phyloP scores from a whole-genome alignment of 2,797 vertebrate genomes.

The Hoplostethus atlanticus region DNA sequence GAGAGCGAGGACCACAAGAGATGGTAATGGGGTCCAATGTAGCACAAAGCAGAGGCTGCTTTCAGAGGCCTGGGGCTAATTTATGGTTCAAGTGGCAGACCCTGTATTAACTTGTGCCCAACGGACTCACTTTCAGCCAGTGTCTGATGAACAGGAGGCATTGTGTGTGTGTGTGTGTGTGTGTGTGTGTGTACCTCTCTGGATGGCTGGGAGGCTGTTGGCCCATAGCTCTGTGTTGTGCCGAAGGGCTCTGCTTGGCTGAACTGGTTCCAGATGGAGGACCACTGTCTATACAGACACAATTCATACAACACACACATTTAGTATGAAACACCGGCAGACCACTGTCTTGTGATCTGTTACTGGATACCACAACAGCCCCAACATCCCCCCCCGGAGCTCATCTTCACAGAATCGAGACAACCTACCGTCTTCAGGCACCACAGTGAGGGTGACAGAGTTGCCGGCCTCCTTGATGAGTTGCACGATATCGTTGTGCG shows the following conservation, averaged over 20 bases:
- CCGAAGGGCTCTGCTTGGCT: slow-evolving; percentile 93
- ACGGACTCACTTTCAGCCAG: slow-evolving; percentile 10
- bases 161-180: slow-evolving; percentile 5
- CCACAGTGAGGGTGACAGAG: slow-evolving; percentile 92
- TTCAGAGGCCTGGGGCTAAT: slow-evolving; percentile 42
- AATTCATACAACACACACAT: slow-evolving; percentile 18
- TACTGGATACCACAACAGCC: not conserved
- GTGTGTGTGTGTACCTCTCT: slow-evolving; percentile 85
- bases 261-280: slow-evolving; percentile 95
- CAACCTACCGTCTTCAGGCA: slow-evolving; percentile 93
- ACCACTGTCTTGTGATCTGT: not conserved
- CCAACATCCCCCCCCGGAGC: not conserved
- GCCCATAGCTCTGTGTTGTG: slow-evolving; percentile 89
- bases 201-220: slow-evolving; percentile 83
- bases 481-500: slow-evolving; percentile 96
- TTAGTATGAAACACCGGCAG: not conserved
- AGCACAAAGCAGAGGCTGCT: slow-evolving; percentile 34
- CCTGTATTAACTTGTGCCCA: slow-evolving; percentile 40
- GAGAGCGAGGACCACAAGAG: slow-evolving; percentile 17
- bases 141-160: slow-evolving; percentile 1
- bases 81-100: slow-evolving; percentile 51
- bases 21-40: slow-evolving; percentile 29
- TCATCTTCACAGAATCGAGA: not conserved
- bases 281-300: slow-evolving; percentile 79
- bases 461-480: slow-evolving; percentile 97